phyloP scores from a whole-genome alignment of 2,888 invertebrate genomes.

The Mesoligia furuncula region DNA sequence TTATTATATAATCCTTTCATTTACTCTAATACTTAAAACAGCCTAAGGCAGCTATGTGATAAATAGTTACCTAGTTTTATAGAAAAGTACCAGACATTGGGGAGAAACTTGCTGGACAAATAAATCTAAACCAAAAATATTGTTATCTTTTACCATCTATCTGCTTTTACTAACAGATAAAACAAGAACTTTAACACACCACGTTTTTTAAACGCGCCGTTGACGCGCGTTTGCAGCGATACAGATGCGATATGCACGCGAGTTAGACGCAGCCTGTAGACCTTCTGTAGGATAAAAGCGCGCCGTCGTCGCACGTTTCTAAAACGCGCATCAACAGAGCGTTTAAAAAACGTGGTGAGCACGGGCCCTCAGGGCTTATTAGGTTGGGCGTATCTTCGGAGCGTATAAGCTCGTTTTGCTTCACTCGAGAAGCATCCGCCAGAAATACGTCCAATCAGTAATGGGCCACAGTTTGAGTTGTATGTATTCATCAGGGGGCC shows the following conservation, averaged over 20 bases:
- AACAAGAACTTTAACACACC: background rate
- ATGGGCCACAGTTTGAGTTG: background rate
- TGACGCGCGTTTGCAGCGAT: no score
- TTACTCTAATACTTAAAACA: background rate
- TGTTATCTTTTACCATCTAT: background rate
- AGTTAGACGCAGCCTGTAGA: no score
- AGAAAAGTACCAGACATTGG: background rate
- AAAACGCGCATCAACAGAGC: no score
- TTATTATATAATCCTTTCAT: background rate
- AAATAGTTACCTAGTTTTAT: conserved; percentile 54
- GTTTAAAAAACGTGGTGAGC: no score
- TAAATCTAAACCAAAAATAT: conserved; percentile 26
- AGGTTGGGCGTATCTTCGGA: background rate
- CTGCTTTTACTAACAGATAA: conserved; percentile 16
- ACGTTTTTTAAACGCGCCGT: no score
- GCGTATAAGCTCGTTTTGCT: background rate
- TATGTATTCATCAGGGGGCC: no score
- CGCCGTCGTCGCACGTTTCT: no score
- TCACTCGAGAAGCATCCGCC: no score
- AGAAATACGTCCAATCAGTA: background rate
- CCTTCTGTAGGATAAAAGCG: no score
- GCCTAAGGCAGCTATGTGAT: conserved; percentile 35
- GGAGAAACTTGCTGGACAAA: conserved; percentile 5
- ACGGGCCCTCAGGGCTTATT: background rate
- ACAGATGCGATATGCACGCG: no score